Evolutionary conservation across 1,140 invertebrate species (phyloP).

Genomic region (Drosophila leontia): DNA sequence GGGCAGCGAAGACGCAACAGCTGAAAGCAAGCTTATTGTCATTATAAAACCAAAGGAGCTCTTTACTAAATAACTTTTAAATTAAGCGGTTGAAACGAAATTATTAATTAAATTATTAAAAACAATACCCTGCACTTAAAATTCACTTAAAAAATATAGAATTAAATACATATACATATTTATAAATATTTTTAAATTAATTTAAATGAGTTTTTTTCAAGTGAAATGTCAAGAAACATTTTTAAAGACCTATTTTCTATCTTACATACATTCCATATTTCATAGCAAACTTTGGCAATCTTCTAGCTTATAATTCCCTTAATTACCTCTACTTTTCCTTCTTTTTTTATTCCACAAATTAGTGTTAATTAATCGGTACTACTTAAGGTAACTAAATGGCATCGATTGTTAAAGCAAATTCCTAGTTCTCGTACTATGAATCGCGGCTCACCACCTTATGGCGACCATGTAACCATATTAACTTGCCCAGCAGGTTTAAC

Average conservation of each 20-base stretch:
- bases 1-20: not conserved
- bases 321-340: not conserved
- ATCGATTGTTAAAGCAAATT: constrained; percentile 26
- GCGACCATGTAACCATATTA: constrained; percentile 6
- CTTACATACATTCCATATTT: not conserved
- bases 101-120: not conserved
- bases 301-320: not conserved
- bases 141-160: too few relatives aligned
- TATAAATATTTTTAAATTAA: not conserved
- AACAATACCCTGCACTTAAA: too few relatives aligned
- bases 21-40: not conserved
- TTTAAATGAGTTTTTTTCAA: not conserved
- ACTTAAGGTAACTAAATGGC: constrained; percentile 10
- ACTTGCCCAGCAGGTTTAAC: constrained; percentile 43
- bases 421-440: not conserved
- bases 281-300: not conserved
- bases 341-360: not conserved
- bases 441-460: constrained; percentile 16
- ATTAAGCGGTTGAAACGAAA: not conserved
- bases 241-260: not conserved
- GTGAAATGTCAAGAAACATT: too few relatives aligned
- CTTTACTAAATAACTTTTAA: not conserved
- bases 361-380: constrained; percentile 17
- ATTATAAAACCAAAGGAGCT: not conserved
- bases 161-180: too few relatives aligned